phyloP scores from a whole-genome alignment of 2,113 vertebrate species.

The Barnardius zonarius region DNA sequence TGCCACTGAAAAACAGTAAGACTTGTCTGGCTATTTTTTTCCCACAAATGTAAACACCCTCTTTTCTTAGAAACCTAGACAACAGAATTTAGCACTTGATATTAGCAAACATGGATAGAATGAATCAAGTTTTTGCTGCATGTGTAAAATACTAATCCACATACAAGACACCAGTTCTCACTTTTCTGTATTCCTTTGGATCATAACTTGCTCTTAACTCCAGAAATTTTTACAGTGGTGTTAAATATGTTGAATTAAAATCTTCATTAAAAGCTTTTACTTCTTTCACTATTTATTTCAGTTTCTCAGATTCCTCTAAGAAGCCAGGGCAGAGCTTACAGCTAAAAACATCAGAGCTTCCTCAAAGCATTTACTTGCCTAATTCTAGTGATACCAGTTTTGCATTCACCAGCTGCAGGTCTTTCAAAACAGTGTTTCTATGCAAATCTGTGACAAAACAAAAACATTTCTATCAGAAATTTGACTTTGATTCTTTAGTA shows the following conservation, averaged over 20 bases:
- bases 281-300: neutral
- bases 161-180: neutral
- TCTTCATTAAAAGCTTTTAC: neutral
- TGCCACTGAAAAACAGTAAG: neutral
- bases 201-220: neutral
- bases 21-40: neutral
- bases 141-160: neutral
- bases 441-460: slow-evolving; percentile 62
- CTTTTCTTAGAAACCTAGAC: neutral
- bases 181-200: neutral
- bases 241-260: neutral
- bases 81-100: neutral
- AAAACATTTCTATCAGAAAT: neutral
- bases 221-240: neutral
- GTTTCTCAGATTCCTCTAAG: neutral
- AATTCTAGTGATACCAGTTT: slow-evolving; percentile 74
- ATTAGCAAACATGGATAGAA: neutral
- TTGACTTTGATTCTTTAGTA: neutral
- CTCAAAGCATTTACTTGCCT: slow-evolving; percentile 62
- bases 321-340: neutral
- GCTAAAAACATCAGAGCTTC: neutral
- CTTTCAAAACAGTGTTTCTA: slow-evolving; percentile 64
- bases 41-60: neutral
- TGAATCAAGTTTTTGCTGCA: neutral
- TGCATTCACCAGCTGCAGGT: slow-evolving; percentile 66